Percentiles rank a stretch among this genome's conserved stretches.
These are phyloP conservation scores for Molorchus minor DNA, from an alignment of 2,888 invertebrate species.

Conservation along the genomic window DNA sequence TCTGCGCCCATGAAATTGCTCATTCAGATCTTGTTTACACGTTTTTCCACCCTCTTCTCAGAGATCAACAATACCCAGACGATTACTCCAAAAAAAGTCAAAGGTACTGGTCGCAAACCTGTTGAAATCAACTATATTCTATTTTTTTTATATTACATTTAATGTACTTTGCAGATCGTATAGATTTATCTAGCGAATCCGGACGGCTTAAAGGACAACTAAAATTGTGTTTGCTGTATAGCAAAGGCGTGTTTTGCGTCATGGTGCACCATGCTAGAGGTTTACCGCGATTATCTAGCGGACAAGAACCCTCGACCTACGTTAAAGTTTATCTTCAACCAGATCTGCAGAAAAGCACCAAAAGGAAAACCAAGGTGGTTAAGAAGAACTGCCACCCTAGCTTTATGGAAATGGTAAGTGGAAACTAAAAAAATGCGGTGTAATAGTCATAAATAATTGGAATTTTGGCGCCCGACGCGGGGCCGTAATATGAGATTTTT, in stretches of 20 bases:
- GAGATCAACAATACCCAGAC: constrained; percentile 92
- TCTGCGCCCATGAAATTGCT: constrained; percentile 90
- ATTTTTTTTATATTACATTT: too few relatives aligned
- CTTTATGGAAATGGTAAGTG: constrained; percentile 97
- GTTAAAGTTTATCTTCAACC: constrained; percentile 94
- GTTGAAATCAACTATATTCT: too few relatives aligned
- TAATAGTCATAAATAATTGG: neutral
- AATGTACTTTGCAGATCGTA: too few relatives aligned
- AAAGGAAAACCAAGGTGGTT: constrained; percentile 94
- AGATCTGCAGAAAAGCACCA: constrained; percentile 90
- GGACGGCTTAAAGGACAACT: constrained; percentile 74
- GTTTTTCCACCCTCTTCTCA: constrained; percentile 94
- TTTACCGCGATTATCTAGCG: constrained; percentile 79
- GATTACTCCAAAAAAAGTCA: constrained; percentile 79
- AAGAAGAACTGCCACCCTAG: constrained; percentile 94
- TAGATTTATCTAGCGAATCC: constrained; percentile 50
- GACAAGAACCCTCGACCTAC: constrained; percentile 87
- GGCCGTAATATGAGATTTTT: too few relatives aligned
- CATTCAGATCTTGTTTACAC: constrained; percentile 97
- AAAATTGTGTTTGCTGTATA: constrained; percentile 81
- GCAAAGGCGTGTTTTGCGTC: constrained; percentile 76
- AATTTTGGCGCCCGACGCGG: neutral
- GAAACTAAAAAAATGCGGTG: neutral
- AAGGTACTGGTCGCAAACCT: too few relatives aligned
- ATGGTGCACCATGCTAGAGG: constrained; percentile 93